Evolutionary conservation across 2,888 invertebrate species (phyloP).

Genomic region (Amaurobius ferox): DNA sequence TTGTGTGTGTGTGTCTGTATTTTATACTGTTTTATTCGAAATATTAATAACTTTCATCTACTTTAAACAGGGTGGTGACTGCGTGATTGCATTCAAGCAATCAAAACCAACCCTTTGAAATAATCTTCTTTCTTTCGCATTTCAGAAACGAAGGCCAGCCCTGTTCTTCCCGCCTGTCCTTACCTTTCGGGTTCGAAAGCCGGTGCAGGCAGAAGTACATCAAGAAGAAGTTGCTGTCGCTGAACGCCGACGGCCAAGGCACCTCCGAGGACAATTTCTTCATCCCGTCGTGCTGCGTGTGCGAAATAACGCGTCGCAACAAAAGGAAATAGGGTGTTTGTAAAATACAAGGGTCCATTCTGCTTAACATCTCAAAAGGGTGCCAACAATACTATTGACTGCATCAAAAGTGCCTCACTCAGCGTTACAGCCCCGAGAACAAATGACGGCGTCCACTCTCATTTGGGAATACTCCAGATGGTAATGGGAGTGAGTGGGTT

Average conservation of each 20-base stretch:
- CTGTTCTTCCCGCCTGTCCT: conserved; percentile 73
- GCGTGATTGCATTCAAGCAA: too few relatives aligned
- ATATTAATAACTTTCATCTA: too few relatives aligned
- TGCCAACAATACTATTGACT: not conserved
- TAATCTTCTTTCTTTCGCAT: not conserved
- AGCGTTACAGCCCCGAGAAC: not conserved
- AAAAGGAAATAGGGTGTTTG: conserved; percentile 4
- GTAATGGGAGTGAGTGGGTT: too few relatives aligned
- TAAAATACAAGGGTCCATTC: not conserved
- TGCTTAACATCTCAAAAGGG: conserved; percentile 2
- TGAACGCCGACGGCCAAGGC: conserved; percentile 73
- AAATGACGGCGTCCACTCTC: not conserved
- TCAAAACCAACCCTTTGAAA: too few relatives aligned
- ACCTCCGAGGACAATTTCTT: conserved; percentile 74
- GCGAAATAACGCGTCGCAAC: conserved; percentile 53
- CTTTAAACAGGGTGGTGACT: too few relatives aligned
- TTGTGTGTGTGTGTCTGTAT: too few relatives aligned
- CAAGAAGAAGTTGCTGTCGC: conserved; percentile 74
- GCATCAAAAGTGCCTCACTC: not conserved
- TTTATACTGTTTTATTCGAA: too few relatives aligned
- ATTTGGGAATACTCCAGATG: too few relatives aligned
- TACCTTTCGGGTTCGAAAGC: conserved; percentile 74
- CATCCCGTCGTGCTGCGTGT: conserved; percentile 75
- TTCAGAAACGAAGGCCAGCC: conserved; percentile 63
- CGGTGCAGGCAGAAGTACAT: conserved; percentile 74